A percentile compares a stretch with the other conserved stretches of the same genome.
These are phyloP conservation scores for Drosophila phalerata DNA, from an alignment of 2,888 invertebrate genomes.

Conservation along the genomic window DNA sequence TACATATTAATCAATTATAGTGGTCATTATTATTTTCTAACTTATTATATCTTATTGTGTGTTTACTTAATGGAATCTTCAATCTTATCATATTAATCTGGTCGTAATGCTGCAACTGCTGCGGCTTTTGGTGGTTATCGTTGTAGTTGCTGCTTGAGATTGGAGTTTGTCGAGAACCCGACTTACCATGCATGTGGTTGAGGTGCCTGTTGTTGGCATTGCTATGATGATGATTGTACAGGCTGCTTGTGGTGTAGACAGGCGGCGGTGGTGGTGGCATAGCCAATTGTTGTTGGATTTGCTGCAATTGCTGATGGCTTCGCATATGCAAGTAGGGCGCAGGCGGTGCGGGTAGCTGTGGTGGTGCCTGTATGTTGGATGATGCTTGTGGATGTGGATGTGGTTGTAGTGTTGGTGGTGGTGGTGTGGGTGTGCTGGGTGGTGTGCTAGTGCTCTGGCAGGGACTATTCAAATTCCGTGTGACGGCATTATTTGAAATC, in stretches of 20 bases:
- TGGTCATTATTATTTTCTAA: neutral
- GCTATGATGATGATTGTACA: constrained; percentile 68
- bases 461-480: constrained; percentile 76
- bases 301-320: constrained; percentile 65
- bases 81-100: neutral
- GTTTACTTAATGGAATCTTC: neutral
- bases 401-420: constrained; percentile 45
- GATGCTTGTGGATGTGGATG: constrained; percentile 47
- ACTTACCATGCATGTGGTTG: constrained; percentile 82
- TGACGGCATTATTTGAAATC: constrained; percentile 82
- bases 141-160: constrained; percentile 2
- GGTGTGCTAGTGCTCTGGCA: constrained; percentile 76
- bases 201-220: constrained; percentile 61
- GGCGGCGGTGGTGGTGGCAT: constrained; percentile 73
- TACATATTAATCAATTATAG: neutral
- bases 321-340: constrained; percentile 73
- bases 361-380: constrained; percentile 38
- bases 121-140: constrained; percentile 23
- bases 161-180: neutral
- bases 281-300: constrained; percentile 67
- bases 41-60: neutral
- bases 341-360: constrained; percentile 64
- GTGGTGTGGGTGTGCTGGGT: constrained; percentile 71
- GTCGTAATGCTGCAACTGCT: constrained; percentile 6
- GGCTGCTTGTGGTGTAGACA: constrained; percentile 64